Conservation (phyloP, 2,113 vertebrate species). For the Gymnarchus niloticus region DNA sequence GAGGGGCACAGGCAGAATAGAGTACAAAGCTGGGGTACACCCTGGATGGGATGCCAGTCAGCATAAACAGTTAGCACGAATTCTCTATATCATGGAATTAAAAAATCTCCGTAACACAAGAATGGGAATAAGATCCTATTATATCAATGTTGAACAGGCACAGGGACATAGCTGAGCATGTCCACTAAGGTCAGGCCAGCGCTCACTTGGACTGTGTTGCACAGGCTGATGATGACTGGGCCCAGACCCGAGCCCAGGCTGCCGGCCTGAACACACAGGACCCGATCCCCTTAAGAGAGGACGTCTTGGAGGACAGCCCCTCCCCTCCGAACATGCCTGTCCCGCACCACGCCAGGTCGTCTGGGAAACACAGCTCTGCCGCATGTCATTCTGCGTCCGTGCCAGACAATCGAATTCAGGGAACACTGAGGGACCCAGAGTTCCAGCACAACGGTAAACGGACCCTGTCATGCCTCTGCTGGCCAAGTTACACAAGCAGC, state of each 20-base stretch:
- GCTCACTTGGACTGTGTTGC: neutral
- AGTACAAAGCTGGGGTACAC: too few relatives aligned
- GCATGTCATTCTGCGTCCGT: constrained; percentile 12
- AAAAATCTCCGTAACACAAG: neutral
- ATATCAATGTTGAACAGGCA: too few relatives aligned
- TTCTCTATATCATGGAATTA: neutral
- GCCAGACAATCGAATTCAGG: constrained; percentile 65
- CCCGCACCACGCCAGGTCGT: constrained; percentile 29
- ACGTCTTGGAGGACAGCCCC: constrained; percentile 35
- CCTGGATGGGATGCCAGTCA: neutral
- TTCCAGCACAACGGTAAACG: constrained; percentile 78
- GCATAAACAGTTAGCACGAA: neutral
- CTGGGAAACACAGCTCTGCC: constrained; percentile 18
- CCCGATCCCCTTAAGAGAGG: constrained; percentile 68
- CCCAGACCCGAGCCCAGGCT: constrained; percentile 44
- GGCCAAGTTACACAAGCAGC: neutral
- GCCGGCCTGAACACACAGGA: constrained; percentile 74
- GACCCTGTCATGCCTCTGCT: neutral
- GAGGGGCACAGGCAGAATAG: too few relatives aligned
- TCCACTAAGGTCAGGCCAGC: neutral
- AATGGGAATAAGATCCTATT: too few relatives aligned
- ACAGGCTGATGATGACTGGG: constrained; percentile 22
- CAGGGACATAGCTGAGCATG: neutral
- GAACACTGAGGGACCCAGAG: constrained; percentile 72
- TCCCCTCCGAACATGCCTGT: constrained; percentile 26